Percentiles rank a stretch among this genome's conserved stretches.
phyloP scores from a whole-genome alignment of 2,888 invertebrate species.

The Ernsta delagoae region DNA sequence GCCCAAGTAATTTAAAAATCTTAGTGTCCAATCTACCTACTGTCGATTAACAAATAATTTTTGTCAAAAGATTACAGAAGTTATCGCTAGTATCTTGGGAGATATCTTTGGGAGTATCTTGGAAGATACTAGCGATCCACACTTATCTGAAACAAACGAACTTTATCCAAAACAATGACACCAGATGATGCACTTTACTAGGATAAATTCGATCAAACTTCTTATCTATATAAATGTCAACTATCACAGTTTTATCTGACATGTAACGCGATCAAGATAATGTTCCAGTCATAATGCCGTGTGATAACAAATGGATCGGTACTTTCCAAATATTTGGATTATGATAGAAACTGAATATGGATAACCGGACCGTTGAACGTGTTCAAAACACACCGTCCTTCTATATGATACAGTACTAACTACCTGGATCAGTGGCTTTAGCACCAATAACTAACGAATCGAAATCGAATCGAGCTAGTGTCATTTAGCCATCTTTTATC shows the following conservation, averaged over 20 bases:
- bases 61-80: neutral
- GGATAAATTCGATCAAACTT: conserved; percentile 22
- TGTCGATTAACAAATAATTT: neutral
- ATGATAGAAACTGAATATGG: neutral
- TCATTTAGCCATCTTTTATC: too few relatives aligned
- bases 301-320: neutral
- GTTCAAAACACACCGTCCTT: too few relatives aligned
- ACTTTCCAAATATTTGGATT: conserved; percentile 1
- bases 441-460: too few relatives aligned
- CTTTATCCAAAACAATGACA: neutral
- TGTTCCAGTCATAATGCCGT: neutral
- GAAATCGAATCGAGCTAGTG: too few relatives aligned
- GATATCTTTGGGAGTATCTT: too few relatives aligned
- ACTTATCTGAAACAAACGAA: neutral
- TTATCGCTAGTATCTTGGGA: too few relatives aligned
- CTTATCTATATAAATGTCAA: conserved; percentile 27
- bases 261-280: conserved; percentile 17
- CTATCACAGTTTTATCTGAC: conserved; percentile 16
- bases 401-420: too few relatives aligned
- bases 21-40: too few relatives aligned
- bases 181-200: conserved; percentile 11
- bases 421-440: too few relatives aligned
- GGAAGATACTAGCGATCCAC: too few relatives aligned
- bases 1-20: too few relatives aligned
- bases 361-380: too few relatives aligned